Base-by-base conservation (phyloP, 2,888 invertebrate genomes). In the Lycaena phlaeas region DNA sequence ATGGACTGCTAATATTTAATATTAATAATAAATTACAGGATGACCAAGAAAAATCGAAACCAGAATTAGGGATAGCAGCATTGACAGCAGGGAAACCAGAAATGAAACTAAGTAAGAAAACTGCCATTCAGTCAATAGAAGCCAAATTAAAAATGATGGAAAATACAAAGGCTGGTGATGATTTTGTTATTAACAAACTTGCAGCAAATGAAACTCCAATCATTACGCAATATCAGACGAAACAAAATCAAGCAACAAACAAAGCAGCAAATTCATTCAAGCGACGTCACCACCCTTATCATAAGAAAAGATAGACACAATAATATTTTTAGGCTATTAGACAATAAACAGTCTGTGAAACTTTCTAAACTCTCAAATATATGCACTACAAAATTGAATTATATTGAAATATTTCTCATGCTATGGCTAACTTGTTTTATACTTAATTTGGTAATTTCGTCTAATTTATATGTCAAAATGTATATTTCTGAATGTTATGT, bases 81-180 rank as follows among this genome's bases (percentile, higher is more conserved):
- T 64, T 94, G 46, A 91, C 92, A 0, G 91, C 92, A 38, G 86
- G 87, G 0, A 85, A 86, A 30, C 85, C 79, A 2, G 84, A 90
- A 59, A 57, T 82, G 1, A 91, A 89, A 71, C 73, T 90, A 2
- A 94, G 94, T 64, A 89, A 91, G 56, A 89, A 90, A 60, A 90
- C 91, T 5, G 92, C 94, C 41, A 95, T 96, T 51, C 92, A 92
- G 61, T 94, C 94, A 0, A 95, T 96, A 44, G 95, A 95, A 67
- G 93, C 93, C 0, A 95, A 96, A 69, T 75, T 96, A 1, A 93
- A 92, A 60, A 78, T 91, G 66, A 90, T 95, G 89, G 92, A 93
- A 54, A 88, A 86, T 48, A 87, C 87, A 64, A 86, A 88, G 52
- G 86, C 87, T 0, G 87, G 88, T 31, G 91, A 92, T 49, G 92